Base-by-base conservation (phyloP, 2,113 vertebrate genomes). In the Elaphurus davidianus region DNA sequence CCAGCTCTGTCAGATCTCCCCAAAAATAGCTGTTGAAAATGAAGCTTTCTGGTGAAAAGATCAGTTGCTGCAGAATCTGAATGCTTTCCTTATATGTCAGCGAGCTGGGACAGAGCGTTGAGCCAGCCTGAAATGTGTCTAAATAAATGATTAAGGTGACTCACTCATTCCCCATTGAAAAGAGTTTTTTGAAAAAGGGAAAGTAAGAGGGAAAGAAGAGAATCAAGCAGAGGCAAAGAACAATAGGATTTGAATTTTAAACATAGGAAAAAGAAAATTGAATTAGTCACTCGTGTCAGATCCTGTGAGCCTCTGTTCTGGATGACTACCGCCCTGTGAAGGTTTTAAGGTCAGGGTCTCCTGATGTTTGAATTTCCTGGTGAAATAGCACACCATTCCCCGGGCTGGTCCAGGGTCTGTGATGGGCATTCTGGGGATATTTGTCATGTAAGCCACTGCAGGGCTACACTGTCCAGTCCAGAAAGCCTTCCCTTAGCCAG, bases 91-190 rank as follows among this genome's bases (percentile, higher is more conserved):
- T 55, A 3, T 27, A 94, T 54, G 86, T 94, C 95, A 64, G 64
- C 54, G 7, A n/a, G 57, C 59, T n/a, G 50, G 30, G 52, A 3
- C 36, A 25, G 82, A 50, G 9, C n/a, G 0, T 0, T 30, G 21
- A 90, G 43, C 9, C 7, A 21, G 83, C 57, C 90, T 30, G 76
- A 91, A 40, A 67, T 71, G 36, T 87, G 62, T 92, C 96, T 90
- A 78, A 97, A 74, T 62, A 16, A 74, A 74, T 59, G 71, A 87
- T 83, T 55, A 87, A 89, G 90, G 91, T 94, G 92, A 96, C 93
- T 97, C 62, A 86, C 13, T 62, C 12, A 2, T 25, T 81, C 52
- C 52, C 28, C 11, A 5, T 59, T 59, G 59, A 78, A 91, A 91
- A 74, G 84, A 89, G 47, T 15, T 76, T 25, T 67, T 85, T 60